These are phyloP conservation scores for Spodoptera frugiperda DNA, from an alignment of 1,140 invertebrate genomes.

Conservation along the genomic window DNA sequence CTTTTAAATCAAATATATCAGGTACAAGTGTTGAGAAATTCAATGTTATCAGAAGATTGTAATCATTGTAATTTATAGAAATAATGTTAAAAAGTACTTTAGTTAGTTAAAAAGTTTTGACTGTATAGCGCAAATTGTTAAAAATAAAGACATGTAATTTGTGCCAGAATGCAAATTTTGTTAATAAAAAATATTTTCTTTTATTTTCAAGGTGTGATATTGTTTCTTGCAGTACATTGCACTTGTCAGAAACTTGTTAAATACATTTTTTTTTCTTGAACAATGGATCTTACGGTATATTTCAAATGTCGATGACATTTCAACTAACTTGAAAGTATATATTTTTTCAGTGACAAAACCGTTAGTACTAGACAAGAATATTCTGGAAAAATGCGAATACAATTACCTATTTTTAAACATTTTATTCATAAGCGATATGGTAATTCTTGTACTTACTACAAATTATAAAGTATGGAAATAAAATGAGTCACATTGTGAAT, in stretches of 20 bases:
- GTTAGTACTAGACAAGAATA: constrained; percentile 5
- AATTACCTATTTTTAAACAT: neutral
- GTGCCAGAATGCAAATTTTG: constrained; percentile 1
- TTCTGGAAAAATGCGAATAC: constrained; percentile 12
- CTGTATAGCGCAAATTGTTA: no score
- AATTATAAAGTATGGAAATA: no score
- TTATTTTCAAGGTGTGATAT: constrained; percentile 50
- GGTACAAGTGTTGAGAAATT: no score
- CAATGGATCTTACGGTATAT: constrained; percentile 55
- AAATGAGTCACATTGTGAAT: no score
- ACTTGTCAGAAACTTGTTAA: constrained; percentile 59
- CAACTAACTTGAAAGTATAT: constrained; percentile 30
- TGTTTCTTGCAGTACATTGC: constrained; percentile 53
- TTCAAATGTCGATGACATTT: constrained; percentile 60
- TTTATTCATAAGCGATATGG: constrained; percentile 3
- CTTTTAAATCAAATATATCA: no score
- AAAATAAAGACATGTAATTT: constrained; percentile 45
- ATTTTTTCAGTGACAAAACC: constrained; percentile 17
- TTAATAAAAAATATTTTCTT: constrained; percentile 36
- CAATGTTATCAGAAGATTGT: no score
- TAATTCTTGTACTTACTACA: neutral
- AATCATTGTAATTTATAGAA: no score
- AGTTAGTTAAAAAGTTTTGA: neutral
- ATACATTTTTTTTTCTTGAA: constrained; percentile 69
- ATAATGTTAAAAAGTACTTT: no score